A percentile compares a stretch with the other conserved stretches of the same genome.
Evolutionary conservation across 2,797 vertebrate species (phyloP).

Genomic region (Amblyopsis hoosieri): DNA sequence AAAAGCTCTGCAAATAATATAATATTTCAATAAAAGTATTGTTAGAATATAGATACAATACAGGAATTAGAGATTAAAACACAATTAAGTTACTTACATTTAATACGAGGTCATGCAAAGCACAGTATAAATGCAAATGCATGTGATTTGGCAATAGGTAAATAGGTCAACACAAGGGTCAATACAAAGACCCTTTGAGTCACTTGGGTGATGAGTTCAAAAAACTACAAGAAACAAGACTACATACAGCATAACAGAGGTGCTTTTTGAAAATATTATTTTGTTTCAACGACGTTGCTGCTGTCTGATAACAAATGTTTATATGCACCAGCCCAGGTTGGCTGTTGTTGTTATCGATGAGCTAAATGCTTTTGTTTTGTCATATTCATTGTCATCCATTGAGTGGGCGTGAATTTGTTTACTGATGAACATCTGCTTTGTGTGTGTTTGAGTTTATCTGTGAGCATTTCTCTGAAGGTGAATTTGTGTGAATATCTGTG

Average conservation of each 20-base stretch:
- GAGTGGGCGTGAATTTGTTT: constrained; percentile 8
- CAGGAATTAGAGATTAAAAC: too few relatives aligned
- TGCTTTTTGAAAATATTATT: constrained; percentile 26
- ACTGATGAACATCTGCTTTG: background rate
- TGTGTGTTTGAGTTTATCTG: constrained; percentile 2
- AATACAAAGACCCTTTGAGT: constrained; percentile 76
- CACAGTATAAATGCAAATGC: constrained; percentile 82
- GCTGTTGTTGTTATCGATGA: constrained; percentile 55
- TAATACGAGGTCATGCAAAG: too few relatives aligned
- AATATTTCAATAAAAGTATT: too few relatives aligned
- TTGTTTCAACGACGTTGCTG: background rate
- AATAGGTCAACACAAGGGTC: constrained; percentile 87
- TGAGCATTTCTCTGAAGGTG: constrained; percentile 12
- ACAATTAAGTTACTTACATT: too few relatives aligned
- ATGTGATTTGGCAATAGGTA: constrained; percentile 96
- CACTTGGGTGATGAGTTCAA: constrained; percentile 56
- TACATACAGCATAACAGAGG: constrained; percentile 53
- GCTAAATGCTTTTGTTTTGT: constrained; percentile 42
- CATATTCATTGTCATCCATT: constrained; percentile 37
- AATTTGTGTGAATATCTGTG: constrained; percentile 1
- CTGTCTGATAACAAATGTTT: constrained; percentile 49
- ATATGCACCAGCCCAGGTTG: constrained; percentile 24
- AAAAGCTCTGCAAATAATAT: too few relatives aligned
- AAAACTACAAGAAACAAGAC: too few relatives aligned
- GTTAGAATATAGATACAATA: too few relatives aligned